Percentiles rank a stretch among this genome's conserved stretches.
Conservation (phyloP, 2,888 invertebrate species). For the Acheta domesticus region DNA sequence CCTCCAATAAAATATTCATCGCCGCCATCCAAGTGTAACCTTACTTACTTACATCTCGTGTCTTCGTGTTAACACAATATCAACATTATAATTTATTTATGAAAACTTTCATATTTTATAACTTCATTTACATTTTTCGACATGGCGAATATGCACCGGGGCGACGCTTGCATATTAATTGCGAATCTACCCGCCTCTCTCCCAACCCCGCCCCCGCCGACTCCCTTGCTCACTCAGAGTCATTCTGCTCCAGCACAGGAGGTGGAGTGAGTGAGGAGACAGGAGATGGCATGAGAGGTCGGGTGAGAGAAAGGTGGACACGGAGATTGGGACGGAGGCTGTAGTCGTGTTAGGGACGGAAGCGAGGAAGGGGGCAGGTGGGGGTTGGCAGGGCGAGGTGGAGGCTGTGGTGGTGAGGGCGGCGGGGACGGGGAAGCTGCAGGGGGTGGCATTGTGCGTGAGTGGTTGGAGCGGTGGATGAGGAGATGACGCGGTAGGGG, state of each 20-base stretch:
- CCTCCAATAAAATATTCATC: not conserved
- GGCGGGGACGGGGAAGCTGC: too few relatives aligned
- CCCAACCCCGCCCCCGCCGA: not conserved
- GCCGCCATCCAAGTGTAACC: not conserved
- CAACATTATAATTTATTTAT: slow-evolving; percentile 18
- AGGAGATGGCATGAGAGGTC: not conserved
- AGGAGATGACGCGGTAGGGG: too few relatives aligned
- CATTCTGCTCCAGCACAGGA: not conserved
- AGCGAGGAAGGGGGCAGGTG: not conserved
- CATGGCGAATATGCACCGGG: not conserved
- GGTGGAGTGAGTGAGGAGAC: not conserved
- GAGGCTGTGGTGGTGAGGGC: not conserved
- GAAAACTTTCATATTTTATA: slow-evolving; percentile 18
- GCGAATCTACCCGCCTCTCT: not conserved
- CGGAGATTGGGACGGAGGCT: not conserved
- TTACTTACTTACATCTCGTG: slow-evolving; percentile 18
- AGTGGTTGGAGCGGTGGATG: not conserved
- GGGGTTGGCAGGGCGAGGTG: not conserved
- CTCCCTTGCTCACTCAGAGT: not conserved
- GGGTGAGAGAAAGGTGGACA: not conserved
- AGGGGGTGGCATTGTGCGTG: not conserved
- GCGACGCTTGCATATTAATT: slow-evolving; percentile 5
- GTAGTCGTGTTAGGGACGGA: not conserved
- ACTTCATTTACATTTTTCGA: slow-evolving; percentile 18
- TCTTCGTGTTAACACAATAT: not conserved